Evolutionary conservation across 2,888 invertebrate species (phyloP).

Genomic region (Xanthorhoe spadicearia): DNA sequence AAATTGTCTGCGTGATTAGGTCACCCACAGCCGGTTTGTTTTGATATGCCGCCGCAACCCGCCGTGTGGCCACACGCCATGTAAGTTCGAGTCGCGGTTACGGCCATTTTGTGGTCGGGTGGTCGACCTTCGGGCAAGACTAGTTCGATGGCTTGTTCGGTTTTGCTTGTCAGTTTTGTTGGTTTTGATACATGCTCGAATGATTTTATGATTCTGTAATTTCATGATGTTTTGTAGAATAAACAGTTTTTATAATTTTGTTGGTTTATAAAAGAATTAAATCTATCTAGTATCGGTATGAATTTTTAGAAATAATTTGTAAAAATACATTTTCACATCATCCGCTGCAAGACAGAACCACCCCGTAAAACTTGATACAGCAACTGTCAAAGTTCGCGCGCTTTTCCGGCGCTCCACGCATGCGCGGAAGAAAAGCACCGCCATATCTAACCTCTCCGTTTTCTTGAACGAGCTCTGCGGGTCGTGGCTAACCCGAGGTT

Average conservation of each 20-base stretch:
- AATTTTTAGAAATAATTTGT: too few species aligned
- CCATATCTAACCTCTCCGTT: slow-evolving; percentile 60
- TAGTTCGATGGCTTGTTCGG: slow-evolving; percentile 45
- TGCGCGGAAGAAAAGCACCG: slow-evolving; percentile 63
- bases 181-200: neutral
- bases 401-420: slow-evolving; percentile 58
- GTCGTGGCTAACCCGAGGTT: slow-evolving; percentile 85
- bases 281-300: too few species aligned
- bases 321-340: slow-evolving; percentile 7
- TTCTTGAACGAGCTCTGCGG: slow-evolving; percentile 81
- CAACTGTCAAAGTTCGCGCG: slow-evolving; percentile 78
- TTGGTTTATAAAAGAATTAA: too few species aligned
- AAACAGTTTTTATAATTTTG: too few species aligned
- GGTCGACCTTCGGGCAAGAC: slow-evolving; percentile 55
- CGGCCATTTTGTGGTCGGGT: slow-evolving; percentile 65
- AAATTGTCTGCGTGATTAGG: slow-evolving; percentile 72
- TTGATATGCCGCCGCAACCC: slow-evolving; percentile 59
- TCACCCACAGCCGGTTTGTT: slow-evolving; percentile 62
- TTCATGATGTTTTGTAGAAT: too few species aligned
- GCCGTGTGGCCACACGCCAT: slow-evolving; percentile 56
- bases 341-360: slow-evolving; percentile 39
- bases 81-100: slow-evolving; percentile 62
- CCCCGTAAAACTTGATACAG: slow-evolving; percentile 48
- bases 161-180: slow-evolving; percentile 33
- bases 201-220: too few species aligned